Conservation (phyloP, 2,888 invertebrate species). For the Drosophila ustulata region DNA sequence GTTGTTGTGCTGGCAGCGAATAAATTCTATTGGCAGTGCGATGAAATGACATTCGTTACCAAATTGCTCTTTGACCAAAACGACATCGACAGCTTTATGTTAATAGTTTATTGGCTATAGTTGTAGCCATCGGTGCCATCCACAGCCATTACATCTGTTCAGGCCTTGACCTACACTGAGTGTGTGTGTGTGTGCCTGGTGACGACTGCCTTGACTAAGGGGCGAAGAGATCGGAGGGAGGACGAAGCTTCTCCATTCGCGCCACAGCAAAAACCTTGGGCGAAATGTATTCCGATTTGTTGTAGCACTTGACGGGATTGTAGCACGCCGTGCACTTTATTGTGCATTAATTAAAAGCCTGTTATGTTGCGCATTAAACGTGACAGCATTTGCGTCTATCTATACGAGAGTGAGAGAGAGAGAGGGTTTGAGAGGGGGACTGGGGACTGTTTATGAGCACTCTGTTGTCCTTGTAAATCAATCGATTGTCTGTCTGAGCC, state of each 20-base stretch:
- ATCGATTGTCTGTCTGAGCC: conserved; percentile 60
- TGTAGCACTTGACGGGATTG: conserved; percentile 56
- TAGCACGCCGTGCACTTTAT: conserved; percentile 53
- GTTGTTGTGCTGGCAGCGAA: conserved; percentile 33
- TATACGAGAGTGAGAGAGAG: background rate
- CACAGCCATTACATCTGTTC: conserved; percentile 61
- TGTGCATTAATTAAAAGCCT: conserved; percentile 80
- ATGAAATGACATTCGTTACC: conserved; percentile 76
- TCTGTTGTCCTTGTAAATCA: conserved; percentile 71
- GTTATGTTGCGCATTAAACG: conserved; percentile 71
- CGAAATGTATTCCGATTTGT: conserved; percentile 64
- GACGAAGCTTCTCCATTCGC: conserved; percentile 3
- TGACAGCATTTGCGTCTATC: conserved; percentile 42
- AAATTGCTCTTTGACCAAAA: conserved; percentile 64
- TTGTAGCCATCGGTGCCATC: conserved; percentile 15
- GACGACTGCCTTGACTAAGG: conserved; percentile 26
- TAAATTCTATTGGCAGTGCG: conserved; percentile 71
- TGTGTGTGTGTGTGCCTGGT: background rate
- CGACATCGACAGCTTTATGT: conserved; percentile 56
- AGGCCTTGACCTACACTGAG: conserved; percentile 74
- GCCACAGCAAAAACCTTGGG: conserved; percentile 53
- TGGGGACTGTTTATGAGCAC: conserved; percentile 1
- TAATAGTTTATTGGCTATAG: conserved; percentile 71
- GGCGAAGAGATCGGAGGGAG: background rate
- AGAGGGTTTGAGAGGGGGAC: background rate